A percentile compares a stretch with the other conserved stretches of the same genome.
phyloP scores from a whole-genome alignment of 2,113 vertebrate genomes.

The Sisor rabdophorus region DNA sequence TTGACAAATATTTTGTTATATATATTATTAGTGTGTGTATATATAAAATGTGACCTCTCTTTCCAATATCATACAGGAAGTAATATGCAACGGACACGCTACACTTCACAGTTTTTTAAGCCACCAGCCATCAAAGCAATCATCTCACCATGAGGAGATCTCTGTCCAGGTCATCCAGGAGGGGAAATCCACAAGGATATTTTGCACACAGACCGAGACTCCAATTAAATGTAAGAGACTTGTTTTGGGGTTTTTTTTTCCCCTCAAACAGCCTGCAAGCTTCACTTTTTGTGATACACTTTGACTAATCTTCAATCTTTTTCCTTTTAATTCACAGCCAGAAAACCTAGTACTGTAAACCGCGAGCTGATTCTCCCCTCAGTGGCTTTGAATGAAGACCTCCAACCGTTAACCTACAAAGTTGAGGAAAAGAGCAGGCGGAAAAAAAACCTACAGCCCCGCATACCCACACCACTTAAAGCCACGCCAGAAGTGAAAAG shows the following conservation, averaged over 20 bases:
- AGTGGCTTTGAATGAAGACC: constrained; percentile 38
- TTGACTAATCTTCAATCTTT: background rate
- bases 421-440: constrained; percentile 28
- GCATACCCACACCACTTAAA: constrained; percentile 29
- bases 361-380: constrained; percentile 31
- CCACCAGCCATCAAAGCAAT: constrained; percentile 72
- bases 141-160: constrained; percentile 79
- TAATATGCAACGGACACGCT: constrained; percentile 74
- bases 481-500: constrained; percentile 52
- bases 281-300: background rate
- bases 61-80: constrained; percentile 74
- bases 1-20: too few species aligned
- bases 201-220: constrained; percentile 64
- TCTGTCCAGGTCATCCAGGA: constrained; percentile 75
- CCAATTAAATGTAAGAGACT: constrained; percentile 76
- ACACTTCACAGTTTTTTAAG: constrained; percentile 78
- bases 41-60: too few species aligned
- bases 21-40: too few species aligned
- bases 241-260: too few species aligned
- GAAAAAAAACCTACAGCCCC: constrained; percentile 5
- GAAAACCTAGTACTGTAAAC: constrained; percentile 45
- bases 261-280: too few species aligned
- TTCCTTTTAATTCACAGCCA: constrained; percentile 10
- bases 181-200: constrained; percentile 71
- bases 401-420: constrained; percentile 18